Evolutionary conservation across 1,140 invertebrate genomes (phyloP).

Genomic region (Pseudachorutes palmiensis): DNA sequence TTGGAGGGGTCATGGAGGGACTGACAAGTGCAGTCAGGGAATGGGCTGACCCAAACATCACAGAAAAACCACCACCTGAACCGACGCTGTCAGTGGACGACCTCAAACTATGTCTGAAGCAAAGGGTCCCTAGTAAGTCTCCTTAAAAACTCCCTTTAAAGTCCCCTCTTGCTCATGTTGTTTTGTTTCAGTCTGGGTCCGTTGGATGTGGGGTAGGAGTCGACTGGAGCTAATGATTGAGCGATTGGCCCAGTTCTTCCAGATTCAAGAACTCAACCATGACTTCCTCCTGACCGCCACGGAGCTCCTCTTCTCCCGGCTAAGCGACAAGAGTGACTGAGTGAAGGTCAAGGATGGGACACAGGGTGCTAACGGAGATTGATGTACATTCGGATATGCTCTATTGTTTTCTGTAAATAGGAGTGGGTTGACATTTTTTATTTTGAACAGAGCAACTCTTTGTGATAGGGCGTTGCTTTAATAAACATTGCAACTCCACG

Average conservation of each 20-base stretch:
- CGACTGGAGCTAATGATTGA: slow-evolving; percentile 35
- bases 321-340: too few species aligned
- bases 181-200: slow-evolving; percentile 28
- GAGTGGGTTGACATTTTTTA: too few species aligned
- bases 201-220: slow-evolving; percentile 36
- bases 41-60: not conserved
- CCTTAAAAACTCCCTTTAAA: not conserved
- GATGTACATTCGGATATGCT: too few species aligned
- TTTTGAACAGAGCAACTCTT: too few species aligned
- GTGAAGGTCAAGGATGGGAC: too few species aligned
- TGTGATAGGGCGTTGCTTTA: too few species aligned
- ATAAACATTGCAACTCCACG: too few species aligned
- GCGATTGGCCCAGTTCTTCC: slow-evolving; percentile 31
- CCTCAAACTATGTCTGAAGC: slow-evolving; percentile 26
- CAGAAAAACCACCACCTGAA: slow-evolving; percentile 14
- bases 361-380: too few species aligned
- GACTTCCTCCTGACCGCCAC: slow-evolving; percentile 28
- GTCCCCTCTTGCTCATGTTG: not conserved
- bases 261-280: slow-evolving; percentile 27
- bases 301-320: slow-evolving; percentile 34
- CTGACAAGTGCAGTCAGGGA: slow-evolving; percentile 17
- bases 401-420: too few species aligned
- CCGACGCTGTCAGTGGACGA: slow-evolving; percentile 19
- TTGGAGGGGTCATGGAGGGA: slow-evolving; percentile 24
- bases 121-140: slow-evolving; percentile 30